Base-by-base conservation (phyloP, 2,797 vertebrate genomes). In the Paramormyrops hopkinsi region DNA sequence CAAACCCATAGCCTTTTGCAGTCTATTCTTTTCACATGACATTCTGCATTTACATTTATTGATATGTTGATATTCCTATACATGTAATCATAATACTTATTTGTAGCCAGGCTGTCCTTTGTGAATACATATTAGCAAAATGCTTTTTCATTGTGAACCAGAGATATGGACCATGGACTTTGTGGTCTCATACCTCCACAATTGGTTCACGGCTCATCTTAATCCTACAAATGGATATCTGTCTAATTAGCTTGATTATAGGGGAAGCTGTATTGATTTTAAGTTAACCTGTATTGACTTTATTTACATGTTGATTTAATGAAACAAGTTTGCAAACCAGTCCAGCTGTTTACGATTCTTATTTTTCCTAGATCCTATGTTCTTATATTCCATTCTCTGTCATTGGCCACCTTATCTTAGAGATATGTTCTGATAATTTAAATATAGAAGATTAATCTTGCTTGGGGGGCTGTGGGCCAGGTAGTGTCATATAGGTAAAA, bases 341-440 rank as follows among this genome's bases (percentile, higher is more conserved):
- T 17, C 3, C 62, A 29, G 25, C 4, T 69, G 29, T 69, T 73
- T 37, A 29, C 4, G 2, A 37, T 37, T 37, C 29, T 73, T 73
- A 37, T 33, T 37, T 37, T 73, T 73, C 12, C 12, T 73, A 73
- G 12, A 17, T 73, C 0, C 65, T 37, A 2, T 37, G 29, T 73
- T 9, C 76, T 46, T 79, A n/a, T 79, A 46, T 79, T 79, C 33
- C 19, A 0, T 44, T 79, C 41, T 44, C 12, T n/a, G 6, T 79
- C 17, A n/a, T 79, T 37, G 17, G 17, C 37, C 37, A 46, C 76
- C 19, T 46, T 46, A 44, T 79, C 76, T n/a, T 46, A 79, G 76
- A 79, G 46, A 79, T 79, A 79, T 79, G 41, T n/a, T 79, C 33
- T 79, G 76, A 79, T 79, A 8, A 79, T 79, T 41, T 79, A 79